These are phyloP conservation scores for Ptilodon capucinus DNA, from an alignment of 2,888 invertebrate genomes.

Conservation along the genomic window DNA sequence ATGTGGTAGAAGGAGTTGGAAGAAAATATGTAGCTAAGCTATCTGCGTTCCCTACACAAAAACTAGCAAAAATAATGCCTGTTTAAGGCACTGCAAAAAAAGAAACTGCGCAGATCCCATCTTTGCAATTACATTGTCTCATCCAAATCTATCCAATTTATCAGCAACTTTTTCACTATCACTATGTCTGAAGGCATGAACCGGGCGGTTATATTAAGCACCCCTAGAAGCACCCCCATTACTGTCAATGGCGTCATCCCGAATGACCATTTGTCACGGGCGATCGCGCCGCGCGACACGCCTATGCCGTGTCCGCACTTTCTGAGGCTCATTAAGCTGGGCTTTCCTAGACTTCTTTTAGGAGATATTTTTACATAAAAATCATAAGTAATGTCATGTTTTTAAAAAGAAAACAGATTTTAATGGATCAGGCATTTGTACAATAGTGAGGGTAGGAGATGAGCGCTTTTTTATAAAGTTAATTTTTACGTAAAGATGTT, in stretches of 20 bases:
- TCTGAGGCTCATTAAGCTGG: constrained; percentile 26
- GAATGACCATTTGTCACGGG: constrained; percentile 58
- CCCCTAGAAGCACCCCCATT: constrained; percentile 34
- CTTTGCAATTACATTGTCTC: neutral
- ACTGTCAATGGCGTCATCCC: constrained; percentile 60
- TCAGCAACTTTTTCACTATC: neutral
- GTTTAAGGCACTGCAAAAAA: no score
- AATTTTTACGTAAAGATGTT: neutral
- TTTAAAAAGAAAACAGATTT: no score
- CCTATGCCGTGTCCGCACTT: constrained; percentile 49
- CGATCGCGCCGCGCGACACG: constrained; percentile 39
- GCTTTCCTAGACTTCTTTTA: constrained; percentile 28
- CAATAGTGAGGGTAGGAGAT: no score
- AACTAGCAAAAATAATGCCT: no score
- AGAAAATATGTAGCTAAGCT: no score
- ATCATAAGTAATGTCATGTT: no score
- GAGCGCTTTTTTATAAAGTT: no score
- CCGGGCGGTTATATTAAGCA: neutral
- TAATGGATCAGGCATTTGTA: no score
- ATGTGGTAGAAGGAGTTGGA: no score
- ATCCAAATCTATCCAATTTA: neutral
- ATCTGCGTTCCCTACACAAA: no score
- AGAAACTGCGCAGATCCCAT: neutral
- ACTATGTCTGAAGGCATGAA: neutral
- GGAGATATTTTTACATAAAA: neutral